These are phyloP conservation scores for Nasonovia ribisnigri DNA, from an alignment of 2,888 invertebrate species.

Conservation along the genomic window DNA sequence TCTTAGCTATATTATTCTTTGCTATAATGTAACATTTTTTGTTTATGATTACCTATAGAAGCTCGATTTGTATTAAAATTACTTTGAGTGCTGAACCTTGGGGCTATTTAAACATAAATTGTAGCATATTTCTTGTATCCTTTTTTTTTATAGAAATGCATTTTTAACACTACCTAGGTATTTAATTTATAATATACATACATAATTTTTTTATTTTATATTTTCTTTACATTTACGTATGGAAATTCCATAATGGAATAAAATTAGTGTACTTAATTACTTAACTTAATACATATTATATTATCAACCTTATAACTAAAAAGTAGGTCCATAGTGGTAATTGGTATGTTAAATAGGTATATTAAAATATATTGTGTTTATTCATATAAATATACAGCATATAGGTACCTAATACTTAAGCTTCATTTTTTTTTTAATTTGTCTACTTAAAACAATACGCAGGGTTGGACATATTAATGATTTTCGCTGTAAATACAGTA, in stretches of 20 bases:
- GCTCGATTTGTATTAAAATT: neutral
- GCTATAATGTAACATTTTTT: neutral
- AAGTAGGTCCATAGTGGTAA: neutral
- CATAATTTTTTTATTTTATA: neutral
- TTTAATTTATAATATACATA: neutral
- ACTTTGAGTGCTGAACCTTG: neutral
- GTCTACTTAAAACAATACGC: neutral
- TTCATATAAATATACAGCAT: neutral
- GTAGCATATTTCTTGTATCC: neutral
- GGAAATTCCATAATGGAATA: too few species aligned
- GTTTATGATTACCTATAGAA: neutral
- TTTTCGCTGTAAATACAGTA: neutral
- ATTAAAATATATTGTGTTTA: neutral
- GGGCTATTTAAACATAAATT: neutral
- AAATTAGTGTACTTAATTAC: neutral
- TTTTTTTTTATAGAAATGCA: neutral
- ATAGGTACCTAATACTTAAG: neutral
- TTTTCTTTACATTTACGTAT: neutral
- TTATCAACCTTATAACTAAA: neutral
- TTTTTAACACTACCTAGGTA: neutral
- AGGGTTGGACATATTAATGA: neutral
- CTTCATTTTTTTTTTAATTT: neutral
- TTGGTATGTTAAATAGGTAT: neutral
- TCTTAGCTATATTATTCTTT: neutral
- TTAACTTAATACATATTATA: neutral